Conservation (phyloP, 2,113 vertebrate genomes). For the Dipodomys stephensi region DNA sequence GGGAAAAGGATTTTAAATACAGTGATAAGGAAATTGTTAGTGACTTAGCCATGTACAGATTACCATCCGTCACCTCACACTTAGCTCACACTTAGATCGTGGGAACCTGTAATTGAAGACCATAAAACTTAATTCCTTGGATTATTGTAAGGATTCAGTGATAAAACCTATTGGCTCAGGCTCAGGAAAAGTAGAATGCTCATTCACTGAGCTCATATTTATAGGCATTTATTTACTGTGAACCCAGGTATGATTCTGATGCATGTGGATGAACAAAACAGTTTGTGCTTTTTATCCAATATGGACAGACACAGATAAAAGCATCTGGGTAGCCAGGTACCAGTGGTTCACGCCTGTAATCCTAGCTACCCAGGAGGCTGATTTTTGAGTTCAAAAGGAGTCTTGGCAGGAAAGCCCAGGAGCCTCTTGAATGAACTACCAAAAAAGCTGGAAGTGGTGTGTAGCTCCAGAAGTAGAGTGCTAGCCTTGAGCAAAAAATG, state of each 20-base stretch:
- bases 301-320: background rate
- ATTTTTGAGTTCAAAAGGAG: background rate
- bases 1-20: background rate
- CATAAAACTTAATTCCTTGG: background rate
- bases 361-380: background rate
- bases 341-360: no score
- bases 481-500: background rate
- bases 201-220: conserved; percentile 32
- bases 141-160: background rate
- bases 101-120: conserved; percentile 7
- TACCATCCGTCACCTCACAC: background rate
- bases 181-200: background rate
- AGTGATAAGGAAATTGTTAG: background rate
- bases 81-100: background rate
- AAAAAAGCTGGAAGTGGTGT: background rate
- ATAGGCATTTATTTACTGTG: background rate
- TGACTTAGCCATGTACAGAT: background rate
- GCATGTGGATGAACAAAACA: no score
- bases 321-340: background rate
- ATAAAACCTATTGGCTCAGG: background rate
- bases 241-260: background rate
- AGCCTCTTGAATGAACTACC: no score
- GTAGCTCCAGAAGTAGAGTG: background rate
- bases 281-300: background rate
- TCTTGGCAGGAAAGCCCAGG: no score